Percentiles rank a stretch among this genome's conserved stretches.
These are phyloP conservation scores for Phalloptychus januarius DNA, from an alignment of 2,797 vertebrate species.

Conservation along the genomic window DNA sequence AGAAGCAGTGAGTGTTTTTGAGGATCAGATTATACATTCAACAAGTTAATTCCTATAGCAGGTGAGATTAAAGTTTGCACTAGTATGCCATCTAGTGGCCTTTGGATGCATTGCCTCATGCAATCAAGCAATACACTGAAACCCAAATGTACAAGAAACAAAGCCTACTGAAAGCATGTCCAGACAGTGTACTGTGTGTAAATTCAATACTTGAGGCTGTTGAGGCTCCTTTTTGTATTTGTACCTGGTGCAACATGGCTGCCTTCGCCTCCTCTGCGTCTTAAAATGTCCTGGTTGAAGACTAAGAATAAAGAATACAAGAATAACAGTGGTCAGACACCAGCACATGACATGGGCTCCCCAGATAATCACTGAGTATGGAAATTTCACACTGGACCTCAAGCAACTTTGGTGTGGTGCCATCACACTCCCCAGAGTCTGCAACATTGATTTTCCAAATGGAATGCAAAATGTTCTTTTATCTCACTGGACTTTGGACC, in stretches of 20 bases:
- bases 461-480: background rate
- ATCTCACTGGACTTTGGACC: background rate
- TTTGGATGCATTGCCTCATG: background rate
- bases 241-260: background rate
- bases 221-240: background rate
- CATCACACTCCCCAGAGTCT: background rate
- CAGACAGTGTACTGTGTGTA: background rate
- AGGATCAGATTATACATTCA: background rate
- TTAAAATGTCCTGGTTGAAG: background rate
- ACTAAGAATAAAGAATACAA: no score
- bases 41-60: background rate
- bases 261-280: background rate
- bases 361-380: background rate
- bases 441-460: background rate
- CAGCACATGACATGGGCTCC: background rate
- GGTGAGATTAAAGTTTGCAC: background rate
- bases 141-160: background rate
- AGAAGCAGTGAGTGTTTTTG: background rate
- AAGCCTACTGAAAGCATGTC: background rate
- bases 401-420: background rate
- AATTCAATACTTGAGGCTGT: background rate
- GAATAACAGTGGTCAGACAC: background rate
- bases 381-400: background rate
- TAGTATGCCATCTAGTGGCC: slow-evolving; percentile 64
- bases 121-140: background rate